A percentile compares a stretch with the other conserved stretches of the same genome.
Evolutionary conservation across 2,888 invertebrate species (phyloP).

Genomic region (Caenorhabditis doughertyi): DNA sequence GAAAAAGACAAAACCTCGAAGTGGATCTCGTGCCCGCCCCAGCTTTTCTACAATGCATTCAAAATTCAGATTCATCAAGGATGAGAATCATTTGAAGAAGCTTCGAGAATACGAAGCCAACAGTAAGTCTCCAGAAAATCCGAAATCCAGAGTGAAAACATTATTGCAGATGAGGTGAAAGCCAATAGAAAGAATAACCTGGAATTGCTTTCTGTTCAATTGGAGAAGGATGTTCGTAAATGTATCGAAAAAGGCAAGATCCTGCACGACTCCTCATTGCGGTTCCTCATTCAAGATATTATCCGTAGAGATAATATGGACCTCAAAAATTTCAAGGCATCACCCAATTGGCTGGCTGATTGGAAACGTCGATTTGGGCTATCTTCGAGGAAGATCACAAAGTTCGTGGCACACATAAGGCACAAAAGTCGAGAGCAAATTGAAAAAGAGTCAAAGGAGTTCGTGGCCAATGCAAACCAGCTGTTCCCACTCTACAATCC

Average conservation of each 20-base stretch:
- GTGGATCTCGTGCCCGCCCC: neutral
- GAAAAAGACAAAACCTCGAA: neutral
- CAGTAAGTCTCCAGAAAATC: neutral
- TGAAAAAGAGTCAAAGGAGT: neutral
- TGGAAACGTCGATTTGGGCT: constrained; percentile 7
- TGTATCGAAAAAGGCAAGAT: constrained; percentile 3
- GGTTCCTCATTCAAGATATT: constrained; percentile 1
- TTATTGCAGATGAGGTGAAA: neutral
- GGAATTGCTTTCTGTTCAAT: neutral
- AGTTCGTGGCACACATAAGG: constrained; percentile 3
- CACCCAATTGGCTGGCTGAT: neutral
- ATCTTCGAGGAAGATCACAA: constrained; percentile 14
- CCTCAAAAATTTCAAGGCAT: neutral
- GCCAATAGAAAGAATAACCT: neutral
- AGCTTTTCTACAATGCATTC: neutral
- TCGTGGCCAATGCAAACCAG: neutral
- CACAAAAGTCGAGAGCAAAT: neutral
- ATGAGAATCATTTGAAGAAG: neutral
- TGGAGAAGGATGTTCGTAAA: neutral
- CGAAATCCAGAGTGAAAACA: no score
- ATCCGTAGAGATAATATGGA: neutral
- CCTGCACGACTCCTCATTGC: constrained; percentile 9
- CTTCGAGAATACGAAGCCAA: neutral
- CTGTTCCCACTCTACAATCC: neutral
- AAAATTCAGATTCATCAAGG: neutral